Base-by-base conservation (phyloP, 2,888 invertebrate genomes). In the Dolomedes plantarius region DNA sequence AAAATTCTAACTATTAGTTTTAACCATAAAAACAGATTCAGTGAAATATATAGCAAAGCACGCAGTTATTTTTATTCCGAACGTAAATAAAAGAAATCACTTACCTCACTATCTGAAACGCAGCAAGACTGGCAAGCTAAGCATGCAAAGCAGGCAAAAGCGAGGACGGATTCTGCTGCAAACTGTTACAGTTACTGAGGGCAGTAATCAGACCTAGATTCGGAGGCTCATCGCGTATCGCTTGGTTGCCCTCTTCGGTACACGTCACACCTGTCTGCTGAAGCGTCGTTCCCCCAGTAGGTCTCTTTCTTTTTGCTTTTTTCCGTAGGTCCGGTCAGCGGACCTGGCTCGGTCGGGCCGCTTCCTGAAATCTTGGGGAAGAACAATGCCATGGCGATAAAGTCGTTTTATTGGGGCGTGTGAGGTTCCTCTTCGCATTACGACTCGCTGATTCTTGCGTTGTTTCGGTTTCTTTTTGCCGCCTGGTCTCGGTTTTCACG, bases 191-290 rank as follows among this genome's bases (percentile, higher is more conserved):
- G 56, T 56, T 56, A 56, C 56, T 56, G 56, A 19, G 23, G 56
- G 56, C 56, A 23, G 19, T 5, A 5, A 23, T 56, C 23, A 56
- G 56, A 56, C 56, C 56, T 56, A 56, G 23, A 23, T 56, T 23
- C 23, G 16, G 56, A 23, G 56, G 56, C 56, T 56, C 56, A 56
- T 56, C 56, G 56, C 16, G 56, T 56, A 56, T 19, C 56, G 56
- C 56, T 56, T 56, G 56, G 56, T 23, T 56, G 56, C 56, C 19
- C 56, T 56, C 23, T 56, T 56, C 16, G 23, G 56, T 56, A 56
- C 56, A 56, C 56, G 56, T 56, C 56, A 56, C 56, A 56, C 56
- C 56, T 56, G 56, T 56, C 56, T 56, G 56, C 56, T 56, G 11
- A 11, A 56, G 56, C 56, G 56, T 56, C 56, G 5, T 56, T 56